Evolutionary conservation across 1,140 invertebrate species (phyloP).

Genomic region (Conus betulinus): DNA sequence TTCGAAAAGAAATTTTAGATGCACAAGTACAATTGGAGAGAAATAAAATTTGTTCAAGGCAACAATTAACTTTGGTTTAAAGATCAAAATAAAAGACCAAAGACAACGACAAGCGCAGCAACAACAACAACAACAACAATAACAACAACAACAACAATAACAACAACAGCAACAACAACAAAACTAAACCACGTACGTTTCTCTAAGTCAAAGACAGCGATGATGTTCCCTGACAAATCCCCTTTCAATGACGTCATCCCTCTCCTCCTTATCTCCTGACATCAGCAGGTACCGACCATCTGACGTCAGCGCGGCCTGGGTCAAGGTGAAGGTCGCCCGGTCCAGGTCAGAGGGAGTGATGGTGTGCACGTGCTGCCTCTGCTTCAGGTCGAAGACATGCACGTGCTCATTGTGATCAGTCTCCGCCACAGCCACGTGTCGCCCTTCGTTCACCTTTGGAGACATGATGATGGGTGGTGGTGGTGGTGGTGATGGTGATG

Average conservation of each 20-base stretch:
- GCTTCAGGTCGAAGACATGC: conserved; percentile 14
- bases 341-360: not conserved
- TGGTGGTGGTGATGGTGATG: no score
- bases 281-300: not conserved
- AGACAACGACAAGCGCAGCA: no score
- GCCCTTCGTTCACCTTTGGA: not conserved
- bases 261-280: not conserved
- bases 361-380: not conserved
- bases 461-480: not conserved
- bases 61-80: no score
- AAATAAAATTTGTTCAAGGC: no score
- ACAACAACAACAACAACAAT: no score
- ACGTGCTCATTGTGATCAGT: not conserved
- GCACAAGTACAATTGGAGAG: no score
- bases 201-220: not conserved
- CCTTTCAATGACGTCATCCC: not conserved
- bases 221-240: not conserved
- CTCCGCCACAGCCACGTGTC: not conserved
- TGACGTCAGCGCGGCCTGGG: not conserved
- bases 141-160: no score
- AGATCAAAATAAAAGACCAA: no score
- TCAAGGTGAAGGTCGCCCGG: not conserved
- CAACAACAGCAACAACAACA: no score
- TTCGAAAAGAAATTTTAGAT: no score
- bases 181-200: not conserved